Base-by-base conservation (phyloP, 2,797 vertebrate species). In the Chiropotes sagulatus region DNA sequence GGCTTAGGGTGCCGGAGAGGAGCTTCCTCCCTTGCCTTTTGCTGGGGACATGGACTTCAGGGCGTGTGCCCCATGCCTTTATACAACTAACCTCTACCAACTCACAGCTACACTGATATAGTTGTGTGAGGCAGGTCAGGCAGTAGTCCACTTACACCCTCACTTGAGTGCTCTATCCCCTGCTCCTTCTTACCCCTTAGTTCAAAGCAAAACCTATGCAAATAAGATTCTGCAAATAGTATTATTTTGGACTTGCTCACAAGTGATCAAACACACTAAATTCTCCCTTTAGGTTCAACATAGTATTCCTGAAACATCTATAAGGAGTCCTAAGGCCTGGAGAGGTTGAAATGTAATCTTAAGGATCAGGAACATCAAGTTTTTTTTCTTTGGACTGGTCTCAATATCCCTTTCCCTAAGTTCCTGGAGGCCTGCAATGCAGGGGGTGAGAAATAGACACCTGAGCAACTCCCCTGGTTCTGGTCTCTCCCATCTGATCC, bases 1-100 rank as follows among this genome's bases (percentile, higher is more conserved):
- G 22, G 0, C 2, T 41, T 64, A 46, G 4, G 22, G 7, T 44
- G 24, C 36, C 11, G 13, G 19, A 70, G 54, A 50, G 67, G 39
- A 50, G 0, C 22, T 64, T 82, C 26, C 9, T 17, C 44, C 33
- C 1, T n/a, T 2, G 44, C 75, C 39, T 70, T 61, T 33, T 44
- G 14, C 36, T 50, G 33, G 80, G 48, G 19, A 44, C 2, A 1
- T 0, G 11, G 58, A 9, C 13, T 1, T 0, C 22, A 36, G 72
- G 26, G 5, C 2, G 0, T 10, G 33, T 12, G 10, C 44, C 30
- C 0, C 6, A 1, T n/a, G 30, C 2, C 26, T 22, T 10, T 39
- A 36, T 30, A 13, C 13, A 14, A 17, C 64, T n/a, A 67, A 67
- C 44, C 17, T 50, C 28, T 17, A 11, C 0, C 22, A 10, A 22